Evolutionary conservation across 2,113 vertebrate species (phyloP), one percentile per base, ranked within the genome.

Genomic region (Stegastes partitus): DNA sequence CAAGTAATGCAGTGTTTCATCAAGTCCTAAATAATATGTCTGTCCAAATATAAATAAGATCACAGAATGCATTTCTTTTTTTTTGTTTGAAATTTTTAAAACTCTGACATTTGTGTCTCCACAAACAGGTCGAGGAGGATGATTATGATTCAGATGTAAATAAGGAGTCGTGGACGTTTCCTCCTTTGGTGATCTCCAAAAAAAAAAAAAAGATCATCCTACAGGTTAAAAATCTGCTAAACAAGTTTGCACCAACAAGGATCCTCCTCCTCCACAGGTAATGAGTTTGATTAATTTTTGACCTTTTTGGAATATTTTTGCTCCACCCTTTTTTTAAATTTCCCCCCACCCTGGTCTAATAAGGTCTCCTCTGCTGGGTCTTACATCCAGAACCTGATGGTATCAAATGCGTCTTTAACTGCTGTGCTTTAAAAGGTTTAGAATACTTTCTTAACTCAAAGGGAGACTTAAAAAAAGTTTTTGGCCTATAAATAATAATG

Each of bases 201-300:
- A 63, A 83, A 87, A 85, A 77, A 81, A 93, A 88, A 92, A 90
- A 34, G 1, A n/a, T n/a, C n/a, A n/a, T 1, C 31, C 31, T 78
- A 79, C 87, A 91, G 85, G 78, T 89, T 93, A 86, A 85, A 88
- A 89, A 83, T 82, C 77, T 84, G 81, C 83, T 87, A 87, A 87
- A 91, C 47, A 84, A 77, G 90, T 90, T 89, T 84, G 78, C 82
- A 66, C 65, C 84, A 67, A 66, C 84, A 67, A 56, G 82, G 82
- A 87, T 83, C 63, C 65, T 70, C 82, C 85, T 87, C 81, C 81
- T 83, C 81, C 68, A 77, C 86, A 82, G 90, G 89, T 93, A 93
- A 93, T 92, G 88, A 91, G 85, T 92, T 91, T 94, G 92, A 94
- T 94, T 94, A 87, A 91, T 94, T 90, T 89, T 92, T 94, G 92